Evolutionary conservation across 2,113 vertebrate species (phyloP).

Genomic region (Poecile atricapillus): DNA sequence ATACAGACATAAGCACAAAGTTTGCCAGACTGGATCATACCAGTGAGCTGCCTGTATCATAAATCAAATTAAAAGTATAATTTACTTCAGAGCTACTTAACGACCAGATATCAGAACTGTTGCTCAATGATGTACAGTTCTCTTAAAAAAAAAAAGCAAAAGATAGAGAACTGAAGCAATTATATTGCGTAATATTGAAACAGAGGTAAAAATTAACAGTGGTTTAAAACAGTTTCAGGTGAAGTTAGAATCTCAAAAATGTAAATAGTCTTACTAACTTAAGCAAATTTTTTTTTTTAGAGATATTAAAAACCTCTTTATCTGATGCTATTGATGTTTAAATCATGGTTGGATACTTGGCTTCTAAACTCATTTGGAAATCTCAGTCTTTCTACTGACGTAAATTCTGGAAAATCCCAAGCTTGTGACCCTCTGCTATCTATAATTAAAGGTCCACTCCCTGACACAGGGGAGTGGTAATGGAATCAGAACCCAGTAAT

Average conservation of each 20-base stretch:
- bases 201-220: conserved; percentile 52
- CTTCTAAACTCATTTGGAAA: neutral
- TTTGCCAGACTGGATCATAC: neutral
- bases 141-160: neutral
- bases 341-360: neutral
- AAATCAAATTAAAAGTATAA: neutral
- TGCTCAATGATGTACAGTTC: neutral
- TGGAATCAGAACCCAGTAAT: neutral
- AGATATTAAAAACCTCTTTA: neutral
- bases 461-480: neutral
- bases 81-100: neutral
- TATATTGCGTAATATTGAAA: conserved; percentile 41
- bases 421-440: neutral
- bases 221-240: neutral
- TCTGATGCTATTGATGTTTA: neutral
- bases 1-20: neutral
- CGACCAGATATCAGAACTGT: neutral
- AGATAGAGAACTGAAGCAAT: neutral
- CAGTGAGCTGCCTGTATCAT: neutral
- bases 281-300: neutral
- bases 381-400: neutral
- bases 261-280: neutral
- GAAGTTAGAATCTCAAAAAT: neutral
- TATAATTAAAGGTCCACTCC: neutral
- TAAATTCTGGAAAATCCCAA: neutral